These are phyloP conservation scores for Urocyon cinereoargenteus DNA, from an alignment of 2,797 vertebrate species.

Conservation along the genomic window DNA sequence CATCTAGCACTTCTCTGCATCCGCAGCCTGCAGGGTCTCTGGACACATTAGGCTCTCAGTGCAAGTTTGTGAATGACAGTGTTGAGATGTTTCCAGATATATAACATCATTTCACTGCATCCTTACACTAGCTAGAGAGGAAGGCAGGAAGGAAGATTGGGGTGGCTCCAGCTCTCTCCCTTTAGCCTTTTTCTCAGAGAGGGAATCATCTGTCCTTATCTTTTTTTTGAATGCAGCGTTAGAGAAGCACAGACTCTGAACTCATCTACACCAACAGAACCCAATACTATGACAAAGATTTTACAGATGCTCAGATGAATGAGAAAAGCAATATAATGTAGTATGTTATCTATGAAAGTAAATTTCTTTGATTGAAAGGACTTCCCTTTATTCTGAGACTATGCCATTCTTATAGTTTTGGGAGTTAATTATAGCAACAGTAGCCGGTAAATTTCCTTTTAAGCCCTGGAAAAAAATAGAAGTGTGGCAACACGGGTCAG, in stretches of 20 bases:
- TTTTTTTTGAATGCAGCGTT: background rate
- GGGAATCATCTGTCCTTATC: background rate
- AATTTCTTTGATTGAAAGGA: background rate
- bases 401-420: background rate
- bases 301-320: background rate
- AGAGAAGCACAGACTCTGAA: background rate
- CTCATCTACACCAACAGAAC: background rate
- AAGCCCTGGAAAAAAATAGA: constrained; percentile 45
- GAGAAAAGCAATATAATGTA: background rate
- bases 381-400: background rate
- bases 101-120: background rate
- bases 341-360: background rate
- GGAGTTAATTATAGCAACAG: background rate
- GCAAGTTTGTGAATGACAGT: background rate
- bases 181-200: background rate
- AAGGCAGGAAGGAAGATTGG: background rate
- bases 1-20: background rate
- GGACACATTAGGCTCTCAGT: background rate
- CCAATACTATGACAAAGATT: background rate
- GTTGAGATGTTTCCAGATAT: background rate
- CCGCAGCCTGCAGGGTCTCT: background rate
- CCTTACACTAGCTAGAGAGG: background rate
- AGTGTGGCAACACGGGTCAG: background rate
- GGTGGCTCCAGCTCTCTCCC: background rate
- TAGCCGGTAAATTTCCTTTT: background rate